phyloP scores from a whole-genome alignment of 2,888 invertebrate genomes.

The Cryptus armator region DNA sequence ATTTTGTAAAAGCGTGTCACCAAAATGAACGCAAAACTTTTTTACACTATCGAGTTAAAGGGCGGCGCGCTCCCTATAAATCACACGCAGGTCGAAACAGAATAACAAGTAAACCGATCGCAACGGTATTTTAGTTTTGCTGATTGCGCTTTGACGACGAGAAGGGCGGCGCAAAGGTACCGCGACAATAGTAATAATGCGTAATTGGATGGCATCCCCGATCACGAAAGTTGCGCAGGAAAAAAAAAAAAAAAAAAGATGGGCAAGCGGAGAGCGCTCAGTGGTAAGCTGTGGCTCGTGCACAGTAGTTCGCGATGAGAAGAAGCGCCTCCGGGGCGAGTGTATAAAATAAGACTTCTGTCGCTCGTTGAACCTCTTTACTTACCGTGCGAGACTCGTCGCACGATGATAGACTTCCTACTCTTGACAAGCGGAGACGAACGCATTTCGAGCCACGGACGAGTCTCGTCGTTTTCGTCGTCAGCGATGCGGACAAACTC shows the following conservation, averaged over 20 bases:
- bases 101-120: neutral
- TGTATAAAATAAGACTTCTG: slow-evolving; percentile 40
- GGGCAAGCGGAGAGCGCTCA: neutral
- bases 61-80: too few relatives aligned
- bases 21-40: neutral
- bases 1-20: slow-evolving; percentile 18
- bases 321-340: neutral
- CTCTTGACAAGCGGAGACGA: neutral
- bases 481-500: neutral
- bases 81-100: too few relatives aligned
- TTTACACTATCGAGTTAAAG: neutral
- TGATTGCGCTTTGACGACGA: slow-evolving; percentile 12
- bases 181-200: slow-evolving; percentile 43
- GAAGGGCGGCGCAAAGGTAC: slow-evolving; percentile 11
- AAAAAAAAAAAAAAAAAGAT: slow-evolving; percentile 16
- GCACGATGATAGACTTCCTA: neutral
- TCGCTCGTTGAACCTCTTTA: neutral
- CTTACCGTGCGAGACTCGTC: neutral
- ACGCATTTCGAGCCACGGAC: neutral
- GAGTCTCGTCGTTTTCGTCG: neutral
- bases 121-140: neutral
- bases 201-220: slow-evolving; percentile 57
- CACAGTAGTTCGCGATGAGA: neutral
- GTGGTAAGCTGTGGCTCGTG: neutral
- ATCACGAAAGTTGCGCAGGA: slow-evolving; percentile 31